Conservation (phyloP, 1,140 invertebrate genomes). For the Mactra quadrangularis region DNA sequence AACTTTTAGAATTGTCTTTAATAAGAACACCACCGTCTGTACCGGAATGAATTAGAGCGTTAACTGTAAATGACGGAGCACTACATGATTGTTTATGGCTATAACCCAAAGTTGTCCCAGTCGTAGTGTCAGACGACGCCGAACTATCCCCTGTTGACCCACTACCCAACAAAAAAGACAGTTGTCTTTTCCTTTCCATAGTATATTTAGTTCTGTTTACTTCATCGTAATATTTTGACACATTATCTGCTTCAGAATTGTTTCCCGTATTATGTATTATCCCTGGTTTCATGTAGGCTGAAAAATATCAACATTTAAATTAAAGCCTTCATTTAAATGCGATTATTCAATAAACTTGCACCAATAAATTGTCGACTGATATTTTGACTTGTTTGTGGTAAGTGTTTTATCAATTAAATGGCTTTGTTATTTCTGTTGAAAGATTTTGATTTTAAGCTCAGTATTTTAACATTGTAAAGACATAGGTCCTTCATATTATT, state of each 20-base stretch:
- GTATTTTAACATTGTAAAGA: too few species aligned
- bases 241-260: conserved; percentile 56
- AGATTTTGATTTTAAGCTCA: too few species aligned
- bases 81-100: background rate
- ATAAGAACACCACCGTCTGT: conserved; percentile 22
- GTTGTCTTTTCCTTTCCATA: conserved; percentile 55
- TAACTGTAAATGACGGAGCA: background rate
- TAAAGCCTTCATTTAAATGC: too few species aligned
- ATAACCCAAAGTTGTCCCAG: background rate
- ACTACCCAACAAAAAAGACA: conserved; percentile 64
- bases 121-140: background rate
- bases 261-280: conserved; percentile 23
- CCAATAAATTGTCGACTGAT: too few species aligned
- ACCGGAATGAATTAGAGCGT: background rate
- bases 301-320: too few species aligned
- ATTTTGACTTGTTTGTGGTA: too few species aligned
- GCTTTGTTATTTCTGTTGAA: too few species aligned
- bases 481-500: too few species aligned
- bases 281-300: conserved; percentile 64
- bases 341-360: too few species aligned
- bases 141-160: conserved; percentile 29
- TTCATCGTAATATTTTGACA: conserved; percentile 63
- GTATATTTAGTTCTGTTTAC: conserved; percentile 67
- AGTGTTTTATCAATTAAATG: too few species aligned
- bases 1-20: conserved; percentile 30